Percentiles rank a stretch among this genome's conserved stretches.
phyloP scores from a whole-genome alignment of 2,888 invertebrate genomes.

The Leptopterna dolabrata region DNA sequence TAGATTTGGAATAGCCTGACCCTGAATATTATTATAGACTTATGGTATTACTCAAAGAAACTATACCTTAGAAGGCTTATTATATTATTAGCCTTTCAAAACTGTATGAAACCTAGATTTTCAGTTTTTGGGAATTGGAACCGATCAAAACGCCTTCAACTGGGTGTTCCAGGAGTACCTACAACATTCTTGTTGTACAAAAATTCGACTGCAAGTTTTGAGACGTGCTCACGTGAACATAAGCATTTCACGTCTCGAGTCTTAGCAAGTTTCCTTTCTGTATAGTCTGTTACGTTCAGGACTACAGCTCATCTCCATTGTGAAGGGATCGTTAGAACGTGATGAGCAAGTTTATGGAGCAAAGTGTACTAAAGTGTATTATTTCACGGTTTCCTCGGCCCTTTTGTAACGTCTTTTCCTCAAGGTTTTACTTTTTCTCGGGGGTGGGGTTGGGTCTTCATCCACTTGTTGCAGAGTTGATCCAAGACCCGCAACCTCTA shows the following conservation, averaged over 20 bases:
- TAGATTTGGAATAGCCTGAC: too few relatives aligned
- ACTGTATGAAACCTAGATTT: too few relatives aligned
- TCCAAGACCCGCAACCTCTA: background rate
- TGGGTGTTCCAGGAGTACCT: too few relatives aligned
- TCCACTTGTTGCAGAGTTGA: background rate
- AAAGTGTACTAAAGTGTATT: too few relatives aligned
- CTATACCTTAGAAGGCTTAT: too few relatives aligned
- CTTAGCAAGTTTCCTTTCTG: background rate
- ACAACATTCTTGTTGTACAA: too few relatives aligned
- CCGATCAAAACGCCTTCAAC: too few relatives aligned
- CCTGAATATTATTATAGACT: too few relatives aligned
- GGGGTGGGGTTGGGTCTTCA: background rate
- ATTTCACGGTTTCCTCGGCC: background rate
- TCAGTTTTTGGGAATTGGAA: too few relatives aligned
- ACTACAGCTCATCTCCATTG: background rate
- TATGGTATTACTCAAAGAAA: too few relatives aligned
- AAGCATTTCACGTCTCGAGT: background rate
- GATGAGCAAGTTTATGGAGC: background rate
- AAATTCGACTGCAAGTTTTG: background rate
- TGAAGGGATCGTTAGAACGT: background rate
- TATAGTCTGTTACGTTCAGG: background rate
- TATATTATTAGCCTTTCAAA: too few relatives aligned
- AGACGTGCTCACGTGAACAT: background rate
- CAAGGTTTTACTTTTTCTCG: background rate
- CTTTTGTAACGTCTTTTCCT: background rate